A percentile compares a stretch with the other conserved stretches of the same genome.
These are phyloP conservation scores for Dromococcyx pavoninus DNA, from an alignment of 2,797 vertebrate genomes.

Conservation along the genomic window DNA sequence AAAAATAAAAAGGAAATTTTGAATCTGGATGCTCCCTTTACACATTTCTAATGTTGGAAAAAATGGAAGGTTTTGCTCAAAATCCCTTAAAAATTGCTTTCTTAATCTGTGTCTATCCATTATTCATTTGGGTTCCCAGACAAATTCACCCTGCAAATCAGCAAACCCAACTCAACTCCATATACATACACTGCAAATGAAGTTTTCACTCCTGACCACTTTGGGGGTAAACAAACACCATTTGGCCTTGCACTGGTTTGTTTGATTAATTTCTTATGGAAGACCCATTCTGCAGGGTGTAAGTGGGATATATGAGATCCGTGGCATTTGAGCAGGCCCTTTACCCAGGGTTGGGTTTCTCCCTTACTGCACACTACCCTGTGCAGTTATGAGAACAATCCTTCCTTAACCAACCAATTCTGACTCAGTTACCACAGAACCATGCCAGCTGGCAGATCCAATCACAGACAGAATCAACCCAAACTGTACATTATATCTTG, in stretches of 20 bases:
- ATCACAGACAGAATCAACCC: not conserved
- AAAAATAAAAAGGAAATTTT: not conserved
- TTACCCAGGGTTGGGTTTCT: not conserved
- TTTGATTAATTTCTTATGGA: constrained; percentile 37
- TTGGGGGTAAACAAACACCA: not conserved
- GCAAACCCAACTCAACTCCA: constrained; percentile 17
- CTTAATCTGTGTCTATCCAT: not conserved
- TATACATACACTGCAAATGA: not conserved
- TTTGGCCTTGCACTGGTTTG: constrained; percentile 42
- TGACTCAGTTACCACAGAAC: not conserved
- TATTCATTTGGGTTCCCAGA: not conserved
- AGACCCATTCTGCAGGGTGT: not conserved
- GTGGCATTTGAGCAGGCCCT: not conserved
- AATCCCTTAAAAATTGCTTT: not conserved
- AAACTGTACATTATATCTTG: not conserved
- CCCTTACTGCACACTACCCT: not conserved
- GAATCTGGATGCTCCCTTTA: not conserved
- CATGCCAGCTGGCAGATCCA: not conserved
- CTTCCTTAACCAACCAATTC: constrained; percentile 6
- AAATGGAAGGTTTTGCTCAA: not conserved
- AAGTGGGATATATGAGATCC: not conserved
- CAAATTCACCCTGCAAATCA: constrained; percentile 27
- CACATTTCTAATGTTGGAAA: not conserved
- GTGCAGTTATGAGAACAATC: not conserved
- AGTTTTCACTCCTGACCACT: constrained; percentile 1